Percentiles rank a stretch among this genome's conserved stretches.
phyloP scores from a whole-genome alignment of 2,797 vertebrate species.

The Gymnothorax javanicus region DNA sequence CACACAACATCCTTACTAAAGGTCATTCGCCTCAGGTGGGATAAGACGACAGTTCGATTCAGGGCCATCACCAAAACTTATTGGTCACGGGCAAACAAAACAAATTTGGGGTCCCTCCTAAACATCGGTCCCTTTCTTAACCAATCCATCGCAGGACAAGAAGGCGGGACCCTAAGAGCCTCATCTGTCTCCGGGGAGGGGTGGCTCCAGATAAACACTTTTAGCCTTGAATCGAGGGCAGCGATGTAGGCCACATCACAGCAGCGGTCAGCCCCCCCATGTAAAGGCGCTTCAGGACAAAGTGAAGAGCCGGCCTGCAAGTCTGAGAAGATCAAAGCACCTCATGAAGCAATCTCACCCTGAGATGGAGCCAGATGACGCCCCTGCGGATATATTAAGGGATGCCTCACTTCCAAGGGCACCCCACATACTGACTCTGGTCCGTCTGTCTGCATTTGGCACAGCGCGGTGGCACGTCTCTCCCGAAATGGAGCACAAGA shows the following conservation, averaged over 20 bases:
- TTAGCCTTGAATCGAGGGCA: not conserved
- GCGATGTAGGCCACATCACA: not conserved
- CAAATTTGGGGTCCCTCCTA: too few species aligned
- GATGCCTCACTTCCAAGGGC: slow-evolving; percentile 52
- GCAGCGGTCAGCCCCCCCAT: not conserved
- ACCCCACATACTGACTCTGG: not conserved
- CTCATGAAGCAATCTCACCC: slow-evolving; percentile 46
- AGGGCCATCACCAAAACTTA: too few species aligned
- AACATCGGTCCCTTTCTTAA: too few species aligned
- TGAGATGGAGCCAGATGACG: slow-evolving; percentile 47
- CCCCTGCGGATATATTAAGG: slow-evolving; percentile 45
- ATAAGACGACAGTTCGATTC: not conserved
- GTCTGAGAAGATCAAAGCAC: slow-evolving; percentile 67
- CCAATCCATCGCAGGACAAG: too few species aligned
- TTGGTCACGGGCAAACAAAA: too few species aligned
- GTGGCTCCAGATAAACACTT: too few species aligned
- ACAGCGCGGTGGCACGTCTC: too few species aligned
- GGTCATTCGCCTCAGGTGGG: not conserved
- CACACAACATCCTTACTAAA: not conserved
- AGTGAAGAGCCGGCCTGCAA: slow-evolving; percentile 39
- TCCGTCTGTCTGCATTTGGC: not conserved
- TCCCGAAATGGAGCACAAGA: not conserved
- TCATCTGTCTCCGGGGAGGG: too few species aligned
- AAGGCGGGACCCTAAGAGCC: too few species aligned
- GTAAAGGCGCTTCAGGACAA: not conserved